These are phyloP conservation scores for Oncorhynchus gorbuscha DNA, from an alignment of 2,113 vertebrate species.

Conservation along the genomic window DNA sequence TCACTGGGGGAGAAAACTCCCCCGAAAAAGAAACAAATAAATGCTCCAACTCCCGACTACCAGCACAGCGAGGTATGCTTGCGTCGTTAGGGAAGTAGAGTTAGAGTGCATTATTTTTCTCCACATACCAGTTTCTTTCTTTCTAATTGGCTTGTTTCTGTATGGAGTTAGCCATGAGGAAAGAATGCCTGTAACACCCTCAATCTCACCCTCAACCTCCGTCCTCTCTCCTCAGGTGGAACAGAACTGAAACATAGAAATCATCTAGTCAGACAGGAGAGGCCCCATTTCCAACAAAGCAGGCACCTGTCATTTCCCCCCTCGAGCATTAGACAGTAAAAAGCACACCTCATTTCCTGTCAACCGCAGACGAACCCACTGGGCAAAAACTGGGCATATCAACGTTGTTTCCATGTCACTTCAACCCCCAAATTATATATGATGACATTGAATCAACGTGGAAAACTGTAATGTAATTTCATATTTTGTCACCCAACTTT, in stretches of 20 bases:
- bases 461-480: too few relatives aligned
- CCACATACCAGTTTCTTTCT: neutral
- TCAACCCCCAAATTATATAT: too few relatives aligned
- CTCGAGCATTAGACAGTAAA: conserved; percentile 24
- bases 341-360: neutral
- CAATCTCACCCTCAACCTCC: conserved; percentile 14
- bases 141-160: neutral
- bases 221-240: conserved; percentile 38
- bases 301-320: neutral
- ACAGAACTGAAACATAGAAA: conserved; percentile 5
- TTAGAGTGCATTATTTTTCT: neutral
- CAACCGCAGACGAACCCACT: neutral
- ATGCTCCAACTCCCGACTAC: conserved; percentile 14
- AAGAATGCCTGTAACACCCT: conserved; percentile 13
- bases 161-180: conserved; percentile 19
- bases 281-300: neutral
- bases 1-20: conserved; percentile 4
- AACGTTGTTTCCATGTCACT: too few relatives aligned
- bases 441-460: too few relatives aligned
- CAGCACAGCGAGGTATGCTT: conserved; percentile 5
- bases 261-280: neutral
- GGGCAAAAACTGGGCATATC: too few relatives aligned
- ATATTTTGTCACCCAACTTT: neutral
- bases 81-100: neutral
- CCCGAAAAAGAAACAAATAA: conserved; percentile 43